Evolutionary conservation across 2,888 invertebrate genomes (phyloP).

Genomic region (Aspidiotus destructor): DNA sequence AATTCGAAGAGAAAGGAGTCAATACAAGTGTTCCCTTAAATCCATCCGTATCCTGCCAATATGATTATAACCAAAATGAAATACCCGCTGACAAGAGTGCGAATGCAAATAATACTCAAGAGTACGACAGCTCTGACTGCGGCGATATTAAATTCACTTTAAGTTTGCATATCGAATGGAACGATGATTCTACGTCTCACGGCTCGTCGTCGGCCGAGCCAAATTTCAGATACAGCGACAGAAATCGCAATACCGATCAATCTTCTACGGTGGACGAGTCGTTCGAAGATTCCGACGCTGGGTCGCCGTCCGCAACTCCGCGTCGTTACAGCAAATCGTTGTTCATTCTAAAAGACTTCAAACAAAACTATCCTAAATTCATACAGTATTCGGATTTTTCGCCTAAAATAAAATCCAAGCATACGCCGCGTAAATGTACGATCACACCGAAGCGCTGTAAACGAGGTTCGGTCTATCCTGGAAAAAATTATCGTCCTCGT

Average conservation of each 20-base stretch:
- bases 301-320: neutral
- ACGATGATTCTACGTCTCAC: slow-evolving; percentile 5
- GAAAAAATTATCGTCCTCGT: no score
- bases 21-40: no score
- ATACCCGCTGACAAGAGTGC: neutral
- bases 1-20: no score
- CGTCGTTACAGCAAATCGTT: no score
- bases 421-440: neutral
- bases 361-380: slow-evolving; percentile 22
- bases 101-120: neutral
- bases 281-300: slow-evolving; percentile 10
- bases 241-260: neutral
- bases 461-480: no score
- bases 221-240: no score
- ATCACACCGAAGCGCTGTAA: neutral
- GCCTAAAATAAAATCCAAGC: slow-evolving; percentile 4
- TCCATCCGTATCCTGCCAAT: neutral
- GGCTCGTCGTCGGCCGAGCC: neutral
- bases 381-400: slow-evolving; percentile 16
- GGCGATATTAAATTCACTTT: slow-evolving; percentile 13
- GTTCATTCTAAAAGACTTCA: slow-evolving; percentile 8
- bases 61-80: neutral
- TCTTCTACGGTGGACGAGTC: neutral
- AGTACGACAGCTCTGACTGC: neutral
- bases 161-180: slow-evolving; percentile 16